Percentiles rank a stretch among this genome's conserved stretches.
phyloP scores from a whole-genome alignment of 2,797 vertebrate species.

The Aulostomus chinensis region DNA sequence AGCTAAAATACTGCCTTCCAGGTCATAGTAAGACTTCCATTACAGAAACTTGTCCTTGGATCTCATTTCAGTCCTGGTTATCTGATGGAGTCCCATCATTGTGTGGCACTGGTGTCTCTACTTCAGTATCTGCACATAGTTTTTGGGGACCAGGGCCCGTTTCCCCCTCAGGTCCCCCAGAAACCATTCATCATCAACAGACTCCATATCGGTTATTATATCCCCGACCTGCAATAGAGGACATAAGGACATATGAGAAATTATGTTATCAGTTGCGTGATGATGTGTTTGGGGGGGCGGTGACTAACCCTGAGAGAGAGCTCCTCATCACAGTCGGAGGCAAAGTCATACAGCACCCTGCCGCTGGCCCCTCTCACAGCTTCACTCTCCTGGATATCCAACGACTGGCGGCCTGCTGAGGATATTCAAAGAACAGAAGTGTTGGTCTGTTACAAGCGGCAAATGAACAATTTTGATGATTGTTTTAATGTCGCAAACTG shows the following conservation, averaged over 20 bases:
- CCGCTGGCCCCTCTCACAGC: slow-evolving; percentile 68
- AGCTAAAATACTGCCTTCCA: slow-evolving; percentile 42
- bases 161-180: slow-evolving; percentile 84
- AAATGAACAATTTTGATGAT: too few relatives aligned
- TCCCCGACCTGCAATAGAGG: slow-evolving; percentile 83
- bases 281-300: too few relatives aligned
- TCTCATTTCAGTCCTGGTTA: too few relatives aligned
- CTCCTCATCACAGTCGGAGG: slow-evolving; percentile 87
- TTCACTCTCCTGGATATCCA: slow-evolving; percentile 36
- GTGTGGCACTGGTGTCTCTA: neutral
- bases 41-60: too few relatives aligned
- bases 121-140: slow-evolving; percentile 82
- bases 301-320: slow-evolving; percentile 86
- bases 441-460: neutral
- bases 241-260: neutral
- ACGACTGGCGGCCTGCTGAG: slow-evolving; percentile 52
- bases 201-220: slow-evolving; percentile 82
- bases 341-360: slow-evolving; percentile 86
- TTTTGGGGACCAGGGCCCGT: slow-evolving; percentile 89
- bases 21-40: too few relatives aligned
- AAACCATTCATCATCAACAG: slow-evolving; percentile 89
- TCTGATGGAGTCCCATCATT: too few relatives aligned
- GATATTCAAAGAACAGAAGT: neutral
- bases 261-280: too few relatives aligned
- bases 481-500: too few relatives aligned